Evolutionary conservation across 2,888 invertebrate species (phyloP).

Genomic region (Melipona beecheii): DNA sequence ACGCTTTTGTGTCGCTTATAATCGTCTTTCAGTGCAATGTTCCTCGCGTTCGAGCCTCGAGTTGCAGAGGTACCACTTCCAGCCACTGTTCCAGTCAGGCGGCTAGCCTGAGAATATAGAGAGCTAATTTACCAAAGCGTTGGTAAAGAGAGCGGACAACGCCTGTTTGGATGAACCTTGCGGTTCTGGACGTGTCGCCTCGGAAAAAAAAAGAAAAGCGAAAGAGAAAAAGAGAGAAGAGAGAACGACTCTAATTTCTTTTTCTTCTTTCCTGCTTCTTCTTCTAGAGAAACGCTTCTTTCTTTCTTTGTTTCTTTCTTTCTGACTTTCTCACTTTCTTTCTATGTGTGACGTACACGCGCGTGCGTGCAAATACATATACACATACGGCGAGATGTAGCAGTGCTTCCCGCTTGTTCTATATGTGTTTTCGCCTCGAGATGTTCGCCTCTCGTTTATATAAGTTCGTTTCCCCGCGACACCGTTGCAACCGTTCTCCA

Average conservation of each 20-base stretch:
- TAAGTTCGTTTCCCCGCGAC: not conserved
- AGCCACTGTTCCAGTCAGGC: not conserved
- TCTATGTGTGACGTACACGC: not conserved
- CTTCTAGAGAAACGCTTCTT: constrained; percentile 8
- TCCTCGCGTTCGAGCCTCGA: constrained; percentile 25
- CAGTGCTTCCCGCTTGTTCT: constrained; percentile 33
- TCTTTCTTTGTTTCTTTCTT: not conserved
- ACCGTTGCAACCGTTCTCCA: constrained; percentile 33
- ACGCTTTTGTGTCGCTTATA: constrained; percentile 34
- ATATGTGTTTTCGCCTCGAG: constrained; percentile 6
- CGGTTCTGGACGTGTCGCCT: not conserved
- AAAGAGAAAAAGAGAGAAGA: no score
- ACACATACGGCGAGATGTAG: not conserved
- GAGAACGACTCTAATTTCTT: not conserved
- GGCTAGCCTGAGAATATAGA: constrained; percentile 5
- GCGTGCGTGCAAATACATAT: not conserved
- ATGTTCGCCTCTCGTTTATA: constrained; percentile 21
- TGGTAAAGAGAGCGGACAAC: constrained; percentile 24
- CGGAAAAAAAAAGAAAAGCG: not conserved
- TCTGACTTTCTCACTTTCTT: not conserved
- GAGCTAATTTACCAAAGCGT: constrained; percentile 17
- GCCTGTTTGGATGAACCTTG: not conserved
- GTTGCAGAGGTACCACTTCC: constrained; percentile 6
- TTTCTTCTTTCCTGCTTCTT: constrained; percentile 21
- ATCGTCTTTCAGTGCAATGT: constrained; percentile 36